A percentile compares a stretch with the other conserved stretches of the same genome.
phyloP scores from a whole-genome alignment of 2,888 invertebrate species.

The Athetis lepigone region DNA sequence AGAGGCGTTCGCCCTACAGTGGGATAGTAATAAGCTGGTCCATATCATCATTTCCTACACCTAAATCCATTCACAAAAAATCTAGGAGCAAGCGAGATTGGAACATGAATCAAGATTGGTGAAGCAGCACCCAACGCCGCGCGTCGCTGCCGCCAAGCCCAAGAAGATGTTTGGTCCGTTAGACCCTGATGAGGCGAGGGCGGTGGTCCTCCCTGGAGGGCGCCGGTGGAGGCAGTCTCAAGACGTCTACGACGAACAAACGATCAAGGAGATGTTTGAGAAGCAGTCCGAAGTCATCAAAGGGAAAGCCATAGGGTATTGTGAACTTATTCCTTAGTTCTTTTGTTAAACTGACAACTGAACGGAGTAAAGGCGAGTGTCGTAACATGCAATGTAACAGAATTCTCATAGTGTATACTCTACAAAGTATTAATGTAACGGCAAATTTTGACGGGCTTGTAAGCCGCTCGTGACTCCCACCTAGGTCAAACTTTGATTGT shows the following conservation, averaged over 20 bases:
- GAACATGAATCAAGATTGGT: conserved; percentile 85
- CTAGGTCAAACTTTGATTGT: too few species aligned
- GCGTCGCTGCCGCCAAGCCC: conserved; percentile 79
- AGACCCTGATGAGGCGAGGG: conserved; percentile 92
- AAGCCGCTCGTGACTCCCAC: too few species aligned
- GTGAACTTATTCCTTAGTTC: conserved; percentile 1
- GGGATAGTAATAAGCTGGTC: too few species aligned
- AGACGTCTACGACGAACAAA: conserved; percentile 97
- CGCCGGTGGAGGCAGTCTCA: conserved; percentile 95
- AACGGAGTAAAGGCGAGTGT: too few species aligned
- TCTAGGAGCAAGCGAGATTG: conserved; percentile 82
- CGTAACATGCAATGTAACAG: too few species aligned
- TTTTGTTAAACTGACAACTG: too few species aligned
- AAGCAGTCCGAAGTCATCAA: conserved; percentile 96
- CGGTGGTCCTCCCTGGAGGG: conserved; percentile 94
- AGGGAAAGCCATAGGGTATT: conserved; percentile 96
- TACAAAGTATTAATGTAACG: too few species aligned
- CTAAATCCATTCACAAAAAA: conserved; percentile 29
- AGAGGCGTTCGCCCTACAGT: too few species aligned
- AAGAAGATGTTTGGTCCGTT: conserved; percentile 90
- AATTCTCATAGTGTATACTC: too few species aligned
- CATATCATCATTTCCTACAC: background rate
- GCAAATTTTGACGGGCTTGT: too few species aligned
- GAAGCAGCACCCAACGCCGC: conserved; percentile 87
- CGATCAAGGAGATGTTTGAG: conserved; percentile 96